phyloP scores from a whole-genome alignment of 2,797 vertebrate genomes.

The Gorsachius magnificus region DNA sequence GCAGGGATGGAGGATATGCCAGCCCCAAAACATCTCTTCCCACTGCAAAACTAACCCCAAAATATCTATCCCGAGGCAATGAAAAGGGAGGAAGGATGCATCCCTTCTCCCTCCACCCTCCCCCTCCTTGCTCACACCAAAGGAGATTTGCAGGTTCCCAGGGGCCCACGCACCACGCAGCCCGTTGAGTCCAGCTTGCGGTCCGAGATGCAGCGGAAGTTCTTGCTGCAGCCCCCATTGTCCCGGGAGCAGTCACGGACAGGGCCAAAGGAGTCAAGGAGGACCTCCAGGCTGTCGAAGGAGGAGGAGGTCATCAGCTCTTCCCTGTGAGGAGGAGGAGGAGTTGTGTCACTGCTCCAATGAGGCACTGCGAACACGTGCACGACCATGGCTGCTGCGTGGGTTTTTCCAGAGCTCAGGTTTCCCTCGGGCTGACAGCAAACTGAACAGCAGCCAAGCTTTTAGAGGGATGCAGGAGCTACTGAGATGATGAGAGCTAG shows the following conservation, averaged over 20 bases:
- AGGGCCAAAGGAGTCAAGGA: slow-evolving; percentile 95
- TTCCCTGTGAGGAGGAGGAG: slow-evolving; percentile 78
- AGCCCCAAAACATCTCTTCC: neutral
- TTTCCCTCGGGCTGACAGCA: neutral
- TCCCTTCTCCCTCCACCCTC: neutral
- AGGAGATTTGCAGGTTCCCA: accelerated
- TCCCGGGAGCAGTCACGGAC: slow-evolving; percentile 97
- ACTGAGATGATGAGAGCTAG: neutral
- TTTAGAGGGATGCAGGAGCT: neutral
- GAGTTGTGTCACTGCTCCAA: neutral
- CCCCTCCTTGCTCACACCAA: neutral
- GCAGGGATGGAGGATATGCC: neutral
- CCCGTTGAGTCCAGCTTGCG: slow-evolving; percentile 96
- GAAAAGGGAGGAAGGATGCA: neutral
- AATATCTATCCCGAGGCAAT: accelerated
- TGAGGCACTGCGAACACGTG: accelerated
- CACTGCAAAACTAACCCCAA: neutral
- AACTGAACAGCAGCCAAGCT: neutral
- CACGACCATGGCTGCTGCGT: accelerated
- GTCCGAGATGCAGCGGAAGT: slow-evolving; percentile 96
- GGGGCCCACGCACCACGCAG: slow-evolving; percentile 87
- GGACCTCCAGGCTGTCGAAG: slow-evolving; percentile 96
- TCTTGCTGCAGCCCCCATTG: slow-evolving; percentile 97
- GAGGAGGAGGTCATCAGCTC: slow-evolving; percentile 98
- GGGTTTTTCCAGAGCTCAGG: neutral